Conservation (phyloP, 2,797 vertebrate species). For the Aselliscus stoliczkanus region DNA sequence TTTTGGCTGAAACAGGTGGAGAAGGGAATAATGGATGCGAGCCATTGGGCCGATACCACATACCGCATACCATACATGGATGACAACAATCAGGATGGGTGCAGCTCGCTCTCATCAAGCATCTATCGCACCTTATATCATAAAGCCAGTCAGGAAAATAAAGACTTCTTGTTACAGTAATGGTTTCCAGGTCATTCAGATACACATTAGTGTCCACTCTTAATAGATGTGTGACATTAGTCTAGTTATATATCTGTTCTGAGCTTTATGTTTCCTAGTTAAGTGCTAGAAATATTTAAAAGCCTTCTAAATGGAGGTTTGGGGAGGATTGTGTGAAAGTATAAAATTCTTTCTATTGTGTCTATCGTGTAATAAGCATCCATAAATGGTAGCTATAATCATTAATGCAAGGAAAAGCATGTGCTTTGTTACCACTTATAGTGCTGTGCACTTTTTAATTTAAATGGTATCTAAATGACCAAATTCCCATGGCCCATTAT, state of each 20-base stretch:
- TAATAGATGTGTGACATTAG: background rate
- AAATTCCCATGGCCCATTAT: background rate
- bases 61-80: background rate
- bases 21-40: background rate
- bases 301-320: background rate
- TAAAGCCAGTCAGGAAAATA: background rate
- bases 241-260: background rate
- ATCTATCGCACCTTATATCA: background rate
- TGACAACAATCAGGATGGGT: background rate
- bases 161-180: background rate
- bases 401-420: background rate
- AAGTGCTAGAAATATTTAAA: background rate
- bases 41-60: background rate
- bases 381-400: background rate
- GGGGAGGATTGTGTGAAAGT: background rate
- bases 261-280: background rate
- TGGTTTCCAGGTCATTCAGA: background rate
- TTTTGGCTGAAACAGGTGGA: background rate
- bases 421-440: background rate
- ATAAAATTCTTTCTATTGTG: background rate
- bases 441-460: background rate
- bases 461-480: background rate
- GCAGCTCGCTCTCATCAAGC: background rate
- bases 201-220: background rate
- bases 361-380: background rate